These are phyloP conservation scores for Choristoneura rosaceana DNA, from an alignment of 2,888 invertebrate genomes.

Conservation along the genomic window DNA sequence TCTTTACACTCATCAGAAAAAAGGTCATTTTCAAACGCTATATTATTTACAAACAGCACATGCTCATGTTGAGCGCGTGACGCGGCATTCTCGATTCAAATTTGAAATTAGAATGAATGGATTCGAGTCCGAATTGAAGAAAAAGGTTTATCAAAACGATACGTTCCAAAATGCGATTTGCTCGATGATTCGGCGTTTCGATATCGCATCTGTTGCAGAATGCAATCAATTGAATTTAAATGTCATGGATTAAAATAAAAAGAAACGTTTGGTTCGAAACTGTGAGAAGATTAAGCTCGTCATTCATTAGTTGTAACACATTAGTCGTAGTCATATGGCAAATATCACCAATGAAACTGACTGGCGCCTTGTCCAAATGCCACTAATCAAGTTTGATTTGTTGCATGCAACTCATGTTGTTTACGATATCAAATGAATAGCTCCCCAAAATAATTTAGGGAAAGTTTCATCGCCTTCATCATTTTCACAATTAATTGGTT, in stretches of 20 bases:
- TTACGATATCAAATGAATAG: background rate
- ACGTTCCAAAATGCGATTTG: slow-evolving; percentile 55
- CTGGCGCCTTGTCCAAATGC: background rate
- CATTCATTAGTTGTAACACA: slow-evolving; percentile 3
- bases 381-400: background rate
- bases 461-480: no score
- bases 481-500: no score
- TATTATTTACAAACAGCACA: slow-evolving; percentile 43
- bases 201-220: slow-evolving; percentile 53
- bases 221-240: slow-evolving; percentile 39
- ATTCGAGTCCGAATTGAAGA: slow-evolving; percentile 61
- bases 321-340: background rate
- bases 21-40: slow-evolving; percentile 16
- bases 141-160: slow-evolving; percentile 51
- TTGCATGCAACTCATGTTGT: background rate
- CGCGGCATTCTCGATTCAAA: slow-evolving; percentile 70
- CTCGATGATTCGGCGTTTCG: slow-evolving; percentile 61
- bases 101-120: slow-evolving; percentile 70
- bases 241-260: slow-evolving; percentile 34
- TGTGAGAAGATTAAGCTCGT: background rate
- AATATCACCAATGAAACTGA: background rate
- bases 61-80: slow-evolving; percentile 61
- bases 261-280: background rate
- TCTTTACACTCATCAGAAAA: slow-evolving; percentile 21
- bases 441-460: no score